phyloP scores from a whole-genome alignment of 2,113 vertebrate species.

The Perccottus glenii region DNA sequence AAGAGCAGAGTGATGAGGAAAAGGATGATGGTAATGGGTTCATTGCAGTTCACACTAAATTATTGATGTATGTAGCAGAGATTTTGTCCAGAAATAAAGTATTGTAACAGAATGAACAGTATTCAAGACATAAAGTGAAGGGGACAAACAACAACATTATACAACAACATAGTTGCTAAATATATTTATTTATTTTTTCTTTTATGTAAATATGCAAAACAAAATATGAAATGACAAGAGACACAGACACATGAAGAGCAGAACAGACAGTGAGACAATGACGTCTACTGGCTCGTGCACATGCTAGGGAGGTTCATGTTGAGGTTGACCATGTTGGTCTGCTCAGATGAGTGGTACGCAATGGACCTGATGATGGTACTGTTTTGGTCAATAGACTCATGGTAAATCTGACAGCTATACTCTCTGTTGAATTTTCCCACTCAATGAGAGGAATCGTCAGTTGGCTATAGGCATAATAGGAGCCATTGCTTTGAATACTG shows the following conservation, averaged over 20 bases:
- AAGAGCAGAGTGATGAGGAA: constrained; percentile 89
- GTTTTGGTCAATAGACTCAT: constrained; percentile 55
- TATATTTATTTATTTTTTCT: constrained; percentile 58
- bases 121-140: constrained; percentile 49
- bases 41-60: neutral
- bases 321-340: constrained; percentile 65
- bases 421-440: constrained; percentile 47
- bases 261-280: constrained; percentile 51
- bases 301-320: constrained; percentile 57
- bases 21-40: constrained; percentile 73
- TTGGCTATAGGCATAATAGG: constrained; percentile 72
- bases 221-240: constrained; percentile 57
- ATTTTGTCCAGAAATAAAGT: neutral
- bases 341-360: constrained; percentile 28
- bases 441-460: constrained; percentile 17
- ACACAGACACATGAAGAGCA: constrained; percentile 62
- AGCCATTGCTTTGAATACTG: constrained; percentile 25
- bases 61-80: neutral
- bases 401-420: constrained; percentile 75
- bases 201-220: constrained; percentile 71
- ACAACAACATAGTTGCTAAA: constrained; percentile 58
- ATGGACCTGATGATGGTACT: constrained; percentile 67
- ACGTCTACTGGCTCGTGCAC: constrained; percentile 66
- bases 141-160: too few relatives aligned
- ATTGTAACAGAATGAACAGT: constrained; percentile 18